Conservation (phyloP, 2,113 vertebrate genomes). For the Siniperca knerii region DNA sequence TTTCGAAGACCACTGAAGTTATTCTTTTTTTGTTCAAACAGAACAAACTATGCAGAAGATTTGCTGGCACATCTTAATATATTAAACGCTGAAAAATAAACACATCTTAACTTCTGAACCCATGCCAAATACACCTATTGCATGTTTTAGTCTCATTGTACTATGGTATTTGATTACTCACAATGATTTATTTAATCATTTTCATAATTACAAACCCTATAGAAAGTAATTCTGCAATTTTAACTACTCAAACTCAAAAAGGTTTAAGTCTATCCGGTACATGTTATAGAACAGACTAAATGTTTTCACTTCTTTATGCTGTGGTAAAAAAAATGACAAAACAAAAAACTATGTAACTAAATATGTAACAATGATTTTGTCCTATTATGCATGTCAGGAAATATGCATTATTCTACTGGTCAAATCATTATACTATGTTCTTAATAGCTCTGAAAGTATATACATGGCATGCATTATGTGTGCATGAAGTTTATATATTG, state of each 20-base stretch:
- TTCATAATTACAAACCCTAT: conserved; percentile 1
- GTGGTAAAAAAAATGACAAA: not conserved
- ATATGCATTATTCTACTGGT: too few species aligned
- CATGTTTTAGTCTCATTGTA: not conserved
- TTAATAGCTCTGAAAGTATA: not conserved
- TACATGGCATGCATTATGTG: not conserved
- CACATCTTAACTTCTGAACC: not conserved
- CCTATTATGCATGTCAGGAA: not conserved
- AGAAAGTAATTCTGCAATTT: not conserved
- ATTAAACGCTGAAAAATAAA: conserved; percentile 15
- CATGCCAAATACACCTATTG: not conserved
- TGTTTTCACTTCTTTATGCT: not conserved
- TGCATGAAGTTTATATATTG: not conserved
- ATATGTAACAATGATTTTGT: not conserved
- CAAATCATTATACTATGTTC: not conserved
- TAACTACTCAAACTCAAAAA: not conserved
- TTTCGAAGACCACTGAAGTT: not conserved
- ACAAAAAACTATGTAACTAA: too few species aligned
- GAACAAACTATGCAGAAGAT: conserved; percentile 4
- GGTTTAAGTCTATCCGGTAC: not conserved
- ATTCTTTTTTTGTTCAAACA: not conserved
- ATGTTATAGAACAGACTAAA: not conserved
- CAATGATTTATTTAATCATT: not conserved
- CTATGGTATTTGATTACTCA: not conserved
- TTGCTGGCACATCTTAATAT: not conserved